A percentile compares a stretch with the other conserved stretches of the same genome.
Conservation (phyloP, 2,888 invertebrate species). For the Cylloceria caligata region DNA sequence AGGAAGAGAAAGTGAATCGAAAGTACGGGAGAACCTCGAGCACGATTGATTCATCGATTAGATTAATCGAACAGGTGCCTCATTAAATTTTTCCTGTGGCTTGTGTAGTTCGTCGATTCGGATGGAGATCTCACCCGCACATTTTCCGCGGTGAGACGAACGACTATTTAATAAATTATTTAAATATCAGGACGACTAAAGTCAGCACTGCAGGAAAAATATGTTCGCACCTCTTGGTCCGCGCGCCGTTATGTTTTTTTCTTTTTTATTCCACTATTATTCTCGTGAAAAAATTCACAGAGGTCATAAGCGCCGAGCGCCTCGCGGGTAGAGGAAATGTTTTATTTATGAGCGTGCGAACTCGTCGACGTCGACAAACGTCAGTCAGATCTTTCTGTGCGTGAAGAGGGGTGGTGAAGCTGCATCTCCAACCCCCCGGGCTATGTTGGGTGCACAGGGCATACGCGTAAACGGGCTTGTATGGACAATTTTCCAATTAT, state of each 20-base stretch:
- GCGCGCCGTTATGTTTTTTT: constrained; percentile 14
- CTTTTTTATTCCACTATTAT: constrained; percentile 40
- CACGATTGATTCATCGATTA: constrained; percentile 47
- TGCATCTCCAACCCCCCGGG: not conserved
- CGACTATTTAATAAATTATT: constrained; percentile 55
- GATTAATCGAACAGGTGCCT: constrained; percentile 7
- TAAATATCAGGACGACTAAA: constrained; percentile 33
- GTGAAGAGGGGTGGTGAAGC: constrained; percentile 23
- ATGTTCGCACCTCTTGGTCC: constrained; percentile 37
- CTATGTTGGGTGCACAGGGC: too few relatives aligned
- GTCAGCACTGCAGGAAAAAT: constrained; percentile 44
- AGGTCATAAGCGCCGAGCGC: constrained; percentile 66
- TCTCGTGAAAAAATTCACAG: constrained; percentile 56
- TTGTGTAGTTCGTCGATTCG: too few relatives aligned
- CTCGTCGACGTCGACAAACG: constrained; percentile 65
- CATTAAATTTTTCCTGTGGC: constrained; percentile 35
- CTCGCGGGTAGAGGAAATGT: constrained; percentile 57
- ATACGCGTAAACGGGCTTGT: constrained; percentile 31
- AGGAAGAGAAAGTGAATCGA: constrained; percentile 14
- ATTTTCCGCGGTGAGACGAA: constrained; percentile 19
- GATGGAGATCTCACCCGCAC: constrained; percentile 1
- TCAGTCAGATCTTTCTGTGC: constrained; percentile 58
- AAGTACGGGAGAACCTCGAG: not conserved
- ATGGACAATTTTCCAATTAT: constrained; percentile 69
- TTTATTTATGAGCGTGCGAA: constrained; percentile 67